A percentile compares a stretch with the other conserved stretches of the same genome.
Conservation (phyloP, 2,888 invertebrate genomes). For the Uropetala carovei region DNA sequence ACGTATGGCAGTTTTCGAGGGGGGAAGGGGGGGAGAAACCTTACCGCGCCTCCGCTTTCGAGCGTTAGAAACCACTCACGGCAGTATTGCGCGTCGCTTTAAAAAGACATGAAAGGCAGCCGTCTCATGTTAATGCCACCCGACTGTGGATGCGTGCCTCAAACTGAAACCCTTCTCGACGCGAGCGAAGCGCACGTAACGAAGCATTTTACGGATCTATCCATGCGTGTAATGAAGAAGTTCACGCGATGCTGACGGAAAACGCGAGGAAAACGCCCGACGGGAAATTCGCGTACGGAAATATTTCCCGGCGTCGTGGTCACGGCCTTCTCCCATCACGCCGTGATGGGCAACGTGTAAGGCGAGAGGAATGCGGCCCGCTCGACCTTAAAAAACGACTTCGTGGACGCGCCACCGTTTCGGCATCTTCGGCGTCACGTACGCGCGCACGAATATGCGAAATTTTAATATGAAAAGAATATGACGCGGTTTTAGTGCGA, state of each 20-base stretch:
- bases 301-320: background rate
- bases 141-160: background rate
- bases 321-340: background rate
- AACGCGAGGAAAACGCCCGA: background rate
- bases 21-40: background rate
- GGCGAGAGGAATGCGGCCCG: background rate
- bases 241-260: slow-evolving; percentile 5
- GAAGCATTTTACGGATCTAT: slow-evolving; percentile 13
- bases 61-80: background rate
- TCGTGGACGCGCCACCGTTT: background rate
- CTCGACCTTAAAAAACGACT: background rate
- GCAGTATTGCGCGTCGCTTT: background rate
- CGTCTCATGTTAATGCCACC: background rate
- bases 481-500: too few species aligned
- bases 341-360: background rate
- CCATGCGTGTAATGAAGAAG: background rate
- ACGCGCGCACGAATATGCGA: background rate
- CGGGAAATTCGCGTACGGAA: background rate
- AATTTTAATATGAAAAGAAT: too few species aligned
- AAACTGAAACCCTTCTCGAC: background rate
- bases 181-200: background rate
- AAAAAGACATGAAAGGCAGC: background rate
- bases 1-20: too few species aligned
- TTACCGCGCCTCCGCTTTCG: background rate
- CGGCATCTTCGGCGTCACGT: background rate